Percentiles rank a stretch among this genome's conserved stretches.
Evolutionary conservation across 1,140 invertebrate genomes (phyloP).

Genomic region (Glomeris maerens): DNA sequence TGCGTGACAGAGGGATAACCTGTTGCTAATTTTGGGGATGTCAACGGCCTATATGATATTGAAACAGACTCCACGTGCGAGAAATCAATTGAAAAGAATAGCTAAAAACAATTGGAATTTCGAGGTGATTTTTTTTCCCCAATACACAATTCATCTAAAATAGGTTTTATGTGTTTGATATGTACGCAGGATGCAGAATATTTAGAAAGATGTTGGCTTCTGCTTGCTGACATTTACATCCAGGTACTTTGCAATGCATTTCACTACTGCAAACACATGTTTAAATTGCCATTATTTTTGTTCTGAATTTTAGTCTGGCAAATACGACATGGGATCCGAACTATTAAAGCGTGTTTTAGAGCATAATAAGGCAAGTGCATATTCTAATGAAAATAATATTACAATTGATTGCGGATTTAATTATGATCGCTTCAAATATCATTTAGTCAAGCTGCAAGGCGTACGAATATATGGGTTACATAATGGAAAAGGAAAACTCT

Average conservation of each 20-base stretch:
- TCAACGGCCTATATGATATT: constrained; percentile 71
- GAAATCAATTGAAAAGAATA: constrained; percentile 82
- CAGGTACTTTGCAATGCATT: too few relatives aligned
- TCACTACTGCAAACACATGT: too few relatives aligned
- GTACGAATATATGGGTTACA: constrained; percentile 71
- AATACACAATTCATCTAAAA: too few relatives aligned
- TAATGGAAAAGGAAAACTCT: constrained; percentile 83
- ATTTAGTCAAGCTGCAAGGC: constrained; percentile 64
- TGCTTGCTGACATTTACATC: constrained; percentile 82
- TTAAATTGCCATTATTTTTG: constrained; percentile 11
- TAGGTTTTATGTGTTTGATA: too few relatives aligned
- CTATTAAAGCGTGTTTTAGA: constrained; percentile 62
- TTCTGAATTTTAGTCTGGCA: constrained; percentile 39
- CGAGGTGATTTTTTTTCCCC: too few relatives aligned
- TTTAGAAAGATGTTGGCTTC: constrained; percentile 83
- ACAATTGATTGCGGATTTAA: constrained; percentile 3
- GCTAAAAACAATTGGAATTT: constrained; percentile 77
- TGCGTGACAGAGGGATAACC: constrained; percentile 45
- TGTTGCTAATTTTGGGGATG: constrained; percentile 76
- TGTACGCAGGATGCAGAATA: constrained; percentile 69
- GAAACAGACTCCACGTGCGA: constrained; percentile 74
- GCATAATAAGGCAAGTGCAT: constrained; percentile 54
- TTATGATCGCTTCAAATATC: too few relatives aligned
- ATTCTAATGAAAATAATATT: constrained; percentile 3
- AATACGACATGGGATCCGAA: constrained; percentile 72